Evolutionary conservation across 2,888 invertebrate species (phyloP), one percentile per base, ranked within the genome.

Genomic region (Phymatocera aterrima): DNA sequence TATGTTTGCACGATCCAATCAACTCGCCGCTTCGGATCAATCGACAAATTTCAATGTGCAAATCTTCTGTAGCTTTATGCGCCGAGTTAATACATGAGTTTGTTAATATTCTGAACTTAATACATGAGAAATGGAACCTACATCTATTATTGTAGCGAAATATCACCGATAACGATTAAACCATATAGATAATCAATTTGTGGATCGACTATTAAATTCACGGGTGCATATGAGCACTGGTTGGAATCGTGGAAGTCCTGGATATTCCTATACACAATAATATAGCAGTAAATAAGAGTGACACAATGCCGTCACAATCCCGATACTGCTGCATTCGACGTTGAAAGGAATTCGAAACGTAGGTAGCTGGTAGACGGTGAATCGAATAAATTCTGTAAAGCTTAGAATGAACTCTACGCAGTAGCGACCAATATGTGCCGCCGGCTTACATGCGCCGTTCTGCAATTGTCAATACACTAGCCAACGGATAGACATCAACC

Each of bases 1-100:
- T 68, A 43, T 68, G 28, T 68, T 43, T 68, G 68, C 68, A 15
- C 24, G 68, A 46, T 46, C 43, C 68, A 68, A 68, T 68, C 43
- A 68, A 5, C n/a, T n/a, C 21, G 18, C 10, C 37, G 37, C 34
- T 61, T 34, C n/a, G 28, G 34, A 43, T 68, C 46, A 28, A 68
- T 3, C 28, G 15, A 46, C 40, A 43, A 15, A 68, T 68, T 68
- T 68, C 4, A 46, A 43, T 21, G 43, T 46, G 43, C n/a, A 68
- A 46, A 68, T 68, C 21, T 64, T 64, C n/a, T n/a, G n/a, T n/a
- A n/a, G n/a, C n/a, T n/a, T n/a, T n/a, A n/a, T n/a, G n/a, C 43
- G 5, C 68, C 34, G 34, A 37, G 61, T 37, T 64, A 18, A 15
- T 51, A 64, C 24, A 34, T 37, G 37, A 64, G n/a, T 37, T 37